These are phyloP conservation scores for Hypanus sabinus DNA, from an alignment of 2,113 vertebrate genomes.

Conservation along the genomic window DNA sequence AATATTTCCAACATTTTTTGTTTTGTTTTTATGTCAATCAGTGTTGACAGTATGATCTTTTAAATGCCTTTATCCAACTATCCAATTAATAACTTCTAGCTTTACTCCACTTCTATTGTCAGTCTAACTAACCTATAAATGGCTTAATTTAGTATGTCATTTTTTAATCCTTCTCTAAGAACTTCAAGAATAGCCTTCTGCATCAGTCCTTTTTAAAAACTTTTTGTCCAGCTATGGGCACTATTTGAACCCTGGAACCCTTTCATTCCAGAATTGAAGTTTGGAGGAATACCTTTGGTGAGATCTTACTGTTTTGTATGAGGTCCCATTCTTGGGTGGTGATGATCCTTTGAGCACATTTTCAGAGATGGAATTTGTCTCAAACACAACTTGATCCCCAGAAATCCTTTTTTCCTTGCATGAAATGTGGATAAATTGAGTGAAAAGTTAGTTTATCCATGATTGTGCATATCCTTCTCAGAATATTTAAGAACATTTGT, in stretches of 20 bases:
- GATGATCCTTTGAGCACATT: neutral
- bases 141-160: neutral
- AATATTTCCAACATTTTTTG: too few species aligned
- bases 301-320: neutral
- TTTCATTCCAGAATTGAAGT: neutral
- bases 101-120: too few species aligned
- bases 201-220: neutral
- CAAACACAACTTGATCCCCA: neutral
- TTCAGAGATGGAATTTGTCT: neutral
- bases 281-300: neutral
- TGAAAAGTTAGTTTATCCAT: neutral
- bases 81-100: too few species aligned
- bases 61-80: too few species aligned
- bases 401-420: neutral
- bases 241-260: neutral
- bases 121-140: too few species aligned
- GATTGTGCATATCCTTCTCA: neutral
- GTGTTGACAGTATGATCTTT: too few species aligned
- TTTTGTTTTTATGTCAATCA: too few species aligned
- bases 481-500: neutral
- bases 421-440: neutral
- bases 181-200: neutral
- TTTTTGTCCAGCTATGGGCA: neutral
- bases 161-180: neutral
- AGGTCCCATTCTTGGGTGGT: neutral